These are phyloP conservation scores for Chironomus tepperi DNA, from an alignment of 1,140 invertebrate species.

Conservation along the genomic window DNA sequence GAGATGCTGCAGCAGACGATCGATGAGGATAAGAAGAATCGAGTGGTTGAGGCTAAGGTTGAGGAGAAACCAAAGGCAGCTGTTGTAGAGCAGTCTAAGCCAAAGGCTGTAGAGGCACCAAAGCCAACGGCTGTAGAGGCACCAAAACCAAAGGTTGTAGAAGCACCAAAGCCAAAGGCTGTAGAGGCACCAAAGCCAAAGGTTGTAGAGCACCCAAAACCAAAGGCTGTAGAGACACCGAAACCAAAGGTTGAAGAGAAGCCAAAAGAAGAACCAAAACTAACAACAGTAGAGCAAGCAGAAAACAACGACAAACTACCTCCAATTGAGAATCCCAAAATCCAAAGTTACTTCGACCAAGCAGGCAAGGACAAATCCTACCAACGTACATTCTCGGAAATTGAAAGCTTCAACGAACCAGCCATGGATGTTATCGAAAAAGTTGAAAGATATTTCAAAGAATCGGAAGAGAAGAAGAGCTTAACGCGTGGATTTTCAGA, in stretches of 20 bases:
- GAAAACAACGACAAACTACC: not conserved
- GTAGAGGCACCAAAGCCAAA: no score
- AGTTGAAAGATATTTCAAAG: not conserved
- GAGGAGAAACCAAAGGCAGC: not conserved
- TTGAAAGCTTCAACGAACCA: not conserved
- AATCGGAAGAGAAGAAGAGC: conserved; percentile 11
- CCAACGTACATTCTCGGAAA: not conserved
- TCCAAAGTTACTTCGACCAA: not conserved
- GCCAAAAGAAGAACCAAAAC: no score
- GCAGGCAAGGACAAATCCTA: not conserved
- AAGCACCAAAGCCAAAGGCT: no score
- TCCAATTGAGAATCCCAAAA: not conserved
- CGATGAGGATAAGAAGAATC: not conserved
- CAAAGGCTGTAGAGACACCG: no score
- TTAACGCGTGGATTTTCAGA: not conserved
- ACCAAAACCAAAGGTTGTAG: no score
- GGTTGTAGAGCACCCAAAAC: no score
- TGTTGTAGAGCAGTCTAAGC: no score
- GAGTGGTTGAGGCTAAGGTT: not conserved
- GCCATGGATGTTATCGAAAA: not conserved
- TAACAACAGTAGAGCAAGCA: not conserved
- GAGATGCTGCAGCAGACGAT: not conserved
- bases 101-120: not conserved
- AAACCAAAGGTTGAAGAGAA: not conserved
- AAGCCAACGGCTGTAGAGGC: no score